These are phyloP conservation scores for Isichthys henryi DNA, from an alignment of 2,113 vertebrate species.

Conservation along the genomic window DNA sequence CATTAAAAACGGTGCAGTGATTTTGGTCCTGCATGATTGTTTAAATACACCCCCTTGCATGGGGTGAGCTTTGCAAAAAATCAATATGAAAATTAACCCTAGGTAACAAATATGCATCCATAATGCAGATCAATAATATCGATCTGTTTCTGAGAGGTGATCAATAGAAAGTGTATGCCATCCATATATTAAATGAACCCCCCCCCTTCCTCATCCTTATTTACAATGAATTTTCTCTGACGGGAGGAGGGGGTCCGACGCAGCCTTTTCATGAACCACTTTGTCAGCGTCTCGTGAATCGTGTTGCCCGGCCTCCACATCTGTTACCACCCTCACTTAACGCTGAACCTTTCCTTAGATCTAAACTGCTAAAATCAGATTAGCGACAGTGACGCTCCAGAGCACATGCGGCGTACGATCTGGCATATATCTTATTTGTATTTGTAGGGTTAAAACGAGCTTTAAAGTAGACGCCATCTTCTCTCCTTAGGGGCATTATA, in stretches of 20 bases:
- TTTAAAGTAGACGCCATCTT: neutral
- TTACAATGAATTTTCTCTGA: neutral
- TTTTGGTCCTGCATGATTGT: neutral
- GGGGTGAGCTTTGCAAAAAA: neutral
- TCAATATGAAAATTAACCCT: neutral
- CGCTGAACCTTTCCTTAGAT: neutral
- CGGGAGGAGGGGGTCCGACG: neutral
- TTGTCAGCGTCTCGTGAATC: neutral
- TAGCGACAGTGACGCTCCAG: neutral
- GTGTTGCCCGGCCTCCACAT: neutral
- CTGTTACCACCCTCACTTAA: neutral
- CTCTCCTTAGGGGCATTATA: neutral
- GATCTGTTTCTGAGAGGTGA: neutral
- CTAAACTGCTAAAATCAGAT: neutral
- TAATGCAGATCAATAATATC: slow-evolving; percentile 2
- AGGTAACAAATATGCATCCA: neutral
- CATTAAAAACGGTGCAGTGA: slow-evolving; percentile 25
- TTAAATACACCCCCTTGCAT: neutral
- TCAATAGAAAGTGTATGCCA: neutral
- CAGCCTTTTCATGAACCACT: neutral
- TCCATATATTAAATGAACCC: neutral
- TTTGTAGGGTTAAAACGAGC: neutral
- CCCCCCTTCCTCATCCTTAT: neutral
- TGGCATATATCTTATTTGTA: neutral
- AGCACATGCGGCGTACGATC: neutral